Conservation (phyloP, 2,888 invertebrate species). For the Diarsia dahlii region DNA sequence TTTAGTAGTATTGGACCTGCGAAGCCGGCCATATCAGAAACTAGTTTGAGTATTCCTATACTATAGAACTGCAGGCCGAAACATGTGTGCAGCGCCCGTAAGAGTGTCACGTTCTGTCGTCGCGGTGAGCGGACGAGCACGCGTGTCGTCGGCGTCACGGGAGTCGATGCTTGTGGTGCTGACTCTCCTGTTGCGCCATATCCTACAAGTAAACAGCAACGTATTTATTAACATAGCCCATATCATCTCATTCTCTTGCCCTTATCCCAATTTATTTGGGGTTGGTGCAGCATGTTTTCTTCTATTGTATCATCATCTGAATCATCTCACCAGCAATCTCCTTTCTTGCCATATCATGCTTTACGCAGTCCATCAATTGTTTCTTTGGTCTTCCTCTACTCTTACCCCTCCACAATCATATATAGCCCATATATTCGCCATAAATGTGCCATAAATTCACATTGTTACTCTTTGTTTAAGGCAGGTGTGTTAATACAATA, state of each 20-base stretch:
- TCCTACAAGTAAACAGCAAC: conserved; percentile 67
- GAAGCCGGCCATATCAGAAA: conserved; percentile 96
- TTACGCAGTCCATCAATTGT: no score
- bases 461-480: not conserved
- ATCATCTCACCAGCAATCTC: no score
- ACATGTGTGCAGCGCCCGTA: conserved; percentile 93
- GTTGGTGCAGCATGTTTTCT: no score
- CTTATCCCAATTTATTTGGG: no score
- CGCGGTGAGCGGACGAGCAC: conserved; percentile 79
- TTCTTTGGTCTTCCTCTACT: no score
- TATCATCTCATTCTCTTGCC: no score
- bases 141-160: conserved; percentile 83
- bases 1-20: conserved; percentile 97
- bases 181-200: conserved; percentile 84
- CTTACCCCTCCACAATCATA: no score
- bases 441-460: not conserved
- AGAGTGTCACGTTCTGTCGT: conserved; percentile 89
- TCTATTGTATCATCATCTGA: no score
- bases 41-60: conserved; percentile 95
- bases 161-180: conserved; percentile 79
- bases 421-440: no score
- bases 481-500: not conserved
- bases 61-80: conserved; percentile 96
- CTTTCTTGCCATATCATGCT: no score
- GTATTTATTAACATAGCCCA: not conserved